Base-by-base conservation (phyloP, 2,113 vertebrate species). In the Ammodytes marinus region DNA sequence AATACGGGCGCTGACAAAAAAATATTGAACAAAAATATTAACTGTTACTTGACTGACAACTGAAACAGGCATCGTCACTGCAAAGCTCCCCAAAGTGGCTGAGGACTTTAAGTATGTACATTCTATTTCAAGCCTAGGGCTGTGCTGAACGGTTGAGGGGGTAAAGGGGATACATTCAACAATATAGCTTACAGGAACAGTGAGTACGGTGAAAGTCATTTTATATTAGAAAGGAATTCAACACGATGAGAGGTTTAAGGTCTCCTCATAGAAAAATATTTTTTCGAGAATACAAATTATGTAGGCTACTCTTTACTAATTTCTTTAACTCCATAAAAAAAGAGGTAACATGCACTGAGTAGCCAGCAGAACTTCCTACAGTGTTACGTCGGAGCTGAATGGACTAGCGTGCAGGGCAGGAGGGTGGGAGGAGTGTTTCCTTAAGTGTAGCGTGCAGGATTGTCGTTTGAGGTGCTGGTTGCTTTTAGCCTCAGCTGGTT, bases 361-460 rank as follows among this genome's bases (percentile, higher is more conserved):
- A 75, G 53, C 84, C 83, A 81, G 90, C 86, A 69, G 75, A 80
- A 71, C 65, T 74, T 82, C 55, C 78, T 81, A 58, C 77, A 67
- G 60, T 77, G 85, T 89, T 61, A 69, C 27, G 39, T 1, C 76
- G 69, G 54, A 46, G 69, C 65, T 79, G 72, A 82, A 69, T 57
- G 82, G 86, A 77, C 86, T 74, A 71, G 81, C 85, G 80, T 47
- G 73, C 77, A 68, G 72, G 78, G 69, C 66, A 13, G n/a, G 40
- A 55, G 52, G 90, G 86, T 82, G 90, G 83, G 91, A 86, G 86
- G 88, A 86, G 90, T 85, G 87, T 81, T 82, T 86, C 60, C 77
- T 91, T 88, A 94, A 95, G 93, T 94, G 92, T 92, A 88, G 91
- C 80, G 86, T 94, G 93, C 92, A 92, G 85, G 94, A 96, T 94